Conservation (phyloP, 2,888 invertebrate species). For the Apodemia duryi region DNA sequence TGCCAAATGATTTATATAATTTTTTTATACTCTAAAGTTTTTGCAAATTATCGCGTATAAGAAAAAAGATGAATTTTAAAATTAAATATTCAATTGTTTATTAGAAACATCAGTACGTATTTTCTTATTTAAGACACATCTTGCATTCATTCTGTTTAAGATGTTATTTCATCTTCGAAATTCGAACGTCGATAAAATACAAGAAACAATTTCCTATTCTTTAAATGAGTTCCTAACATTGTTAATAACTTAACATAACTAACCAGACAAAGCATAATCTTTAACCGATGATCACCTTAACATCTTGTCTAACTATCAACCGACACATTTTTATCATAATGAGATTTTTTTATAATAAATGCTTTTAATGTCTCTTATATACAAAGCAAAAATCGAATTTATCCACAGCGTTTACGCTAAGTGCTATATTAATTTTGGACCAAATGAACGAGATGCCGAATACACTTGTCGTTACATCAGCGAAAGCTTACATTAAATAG, state of each 20-base stretch:
- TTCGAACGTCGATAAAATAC: slow-evolving; percentile 4
- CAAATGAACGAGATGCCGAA: slow-evolving; percentile 15
- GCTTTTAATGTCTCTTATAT: slow-evolving; percentile 33
- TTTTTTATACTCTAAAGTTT: too few species aligned
- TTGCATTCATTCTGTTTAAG: too few species aligned
- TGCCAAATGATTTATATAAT: too few species aligned
- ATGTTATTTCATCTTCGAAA: neutral
- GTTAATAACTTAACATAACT: neutral
- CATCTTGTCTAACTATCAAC: neutral
- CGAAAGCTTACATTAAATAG: slow-evolving; percentile 11
- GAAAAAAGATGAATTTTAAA: too few species aligned
- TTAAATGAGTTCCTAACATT: neutral
- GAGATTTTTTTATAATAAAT: slow-evolving; percentile 24
- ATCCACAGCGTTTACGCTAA: slow-evolving; percentile 15
- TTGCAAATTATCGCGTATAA: too few species aligned
- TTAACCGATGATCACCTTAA: neutral
- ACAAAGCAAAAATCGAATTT: slow-evolving; percentile 37
- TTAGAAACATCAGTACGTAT: too few species aligned
- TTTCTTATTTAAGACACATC: too few species aligned
- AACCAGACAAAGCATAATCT: slow-evolving; percentile 3
- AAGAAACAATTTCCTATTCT: neutral
- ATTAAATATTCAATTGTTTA: too few species aligned
- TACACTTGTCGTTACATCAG: slow-evolving; percentile 2
- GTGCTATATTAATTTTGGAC: slow-evolving; percentile 12
- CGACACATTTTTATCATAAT: slow-evolving; percentile 13